Evolutionary conservation across 1,140 invertebrate species (phyloP), one percentile per base, ranked within the genome.

Genomic region (Meloidogyne hapla): DNA sequence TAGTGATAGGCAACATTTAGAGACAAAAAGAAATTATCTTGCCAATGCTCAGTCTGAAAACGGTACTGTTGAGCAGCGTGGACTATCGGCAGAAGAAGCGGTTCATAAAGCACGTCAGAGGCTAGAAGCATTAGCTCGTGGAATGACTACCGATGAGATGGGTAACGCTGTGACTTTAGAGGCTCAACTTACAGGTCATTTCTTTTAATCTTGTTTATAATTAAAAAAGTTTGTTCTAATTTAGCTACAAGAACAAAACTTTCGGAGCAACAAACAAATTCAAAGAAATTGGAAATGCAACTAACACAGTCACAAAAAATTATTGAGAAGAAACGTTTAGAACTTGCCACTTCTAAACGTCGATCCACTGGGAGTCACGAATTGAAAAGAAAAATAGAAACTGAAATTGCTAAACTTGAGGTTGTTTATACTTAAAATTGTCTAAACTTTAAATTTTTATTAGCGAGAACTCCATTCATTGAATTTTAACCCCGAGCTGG

Each of bases 81-180:
- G 92, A 87, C 89, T 92, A 76, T 87, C 93, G 83, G 91, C 91
- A 4, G 88, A 88, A 69, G 88, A 91, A 71, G 90, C 67, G 56
- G 18, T 73, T 15, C 26, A 21, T 12, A 61, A n/a, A 48, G 61
- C 79, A 33, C 68, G 81, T n/a, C 67, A 83, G 18, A 73, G 61
- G 12, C 65, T 81, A 40, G 78, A 83, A 45, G 80, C 80, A 23
- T 18, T 81, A 18, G 80, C 83, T 62, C 76, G 64, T 28, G 82
- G 82, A 18, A 72, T 82, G 77, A 75, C 79, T 3, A 83, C 82
- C 10, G 81, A 83, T 64, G 81, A 83, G 1, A 25, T 82, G 9
- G 81, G 81, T 21, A 76, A 78, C 23, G 81, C 81, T 8, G 75
- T 81, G 23, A 78, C 78, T 21, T 63, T 82, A 28, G 70, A 83